phyloP scores from a whole-genome alignment of 1,140 invertebrate genomes.

The Lepidurus apus region DNA sequence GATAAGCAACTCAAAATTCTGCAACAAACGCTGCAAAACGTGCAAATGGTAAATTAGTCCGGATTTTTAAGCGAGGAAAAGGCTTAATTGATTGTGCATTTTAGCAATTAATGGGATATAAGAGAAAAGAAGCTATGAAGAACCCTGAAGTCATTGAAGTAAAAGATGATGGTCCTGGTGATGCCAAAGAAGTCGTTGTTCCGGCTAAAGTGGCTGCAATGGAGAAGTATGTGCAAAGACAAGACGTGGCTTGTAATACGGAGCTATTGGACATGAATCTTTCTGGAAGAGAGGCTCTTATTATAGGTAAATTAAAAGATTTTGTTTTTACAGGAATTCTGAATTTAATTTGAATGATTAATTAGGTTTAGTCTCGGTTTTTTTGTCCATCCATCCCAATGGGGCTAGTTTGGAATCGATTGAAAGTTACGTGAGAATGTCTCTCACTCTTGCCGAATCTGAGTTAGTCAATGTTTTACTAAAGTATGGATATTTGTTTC shows the following conservation, averaged over 20 bases:
- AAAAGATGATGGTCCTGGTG: background rate
- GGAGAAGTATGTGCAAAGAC: background rate
- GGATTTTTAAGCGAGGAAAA: background rate
- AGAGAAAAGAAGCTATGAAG: background rate
- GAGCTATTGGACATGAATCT: background rate
- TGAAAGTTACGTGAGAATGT: background rate
- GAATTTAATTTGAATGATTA: background rate
- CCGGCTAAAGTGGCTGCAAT: background rate
- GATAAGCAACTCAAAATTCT: conserved; percentile 66
- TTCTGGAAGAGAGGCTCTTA: background rate
- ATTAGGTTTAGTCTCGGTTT: conserved; percentile 31
- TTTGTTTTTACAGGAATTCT: background rate
- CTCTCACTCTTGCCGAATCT: background rate
- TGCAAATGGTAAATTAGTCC: background rate
- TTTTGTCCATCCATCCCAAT: conserved; percentile 26
- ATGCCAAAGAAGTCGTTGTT: background rate
- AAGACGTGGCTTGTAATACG: background rate
- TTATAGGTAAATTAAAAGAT: background rate
- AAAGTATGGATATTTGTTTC: background rate
- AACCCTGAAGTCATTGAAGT: conserved; percentile 4
- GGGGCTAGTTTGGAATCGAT: conserved; percentile 22
- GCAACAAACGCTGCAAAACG: conserved; percentile 60
- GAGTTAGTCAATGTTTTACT: conserved; percentile 6
- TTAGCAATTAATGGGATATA: background rate
- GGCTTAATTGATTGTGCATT: background rate